Base-by-base conservation (phyloP, 2,797 vertebrate species). In the Threskiornis aethiopicus region DNA sequence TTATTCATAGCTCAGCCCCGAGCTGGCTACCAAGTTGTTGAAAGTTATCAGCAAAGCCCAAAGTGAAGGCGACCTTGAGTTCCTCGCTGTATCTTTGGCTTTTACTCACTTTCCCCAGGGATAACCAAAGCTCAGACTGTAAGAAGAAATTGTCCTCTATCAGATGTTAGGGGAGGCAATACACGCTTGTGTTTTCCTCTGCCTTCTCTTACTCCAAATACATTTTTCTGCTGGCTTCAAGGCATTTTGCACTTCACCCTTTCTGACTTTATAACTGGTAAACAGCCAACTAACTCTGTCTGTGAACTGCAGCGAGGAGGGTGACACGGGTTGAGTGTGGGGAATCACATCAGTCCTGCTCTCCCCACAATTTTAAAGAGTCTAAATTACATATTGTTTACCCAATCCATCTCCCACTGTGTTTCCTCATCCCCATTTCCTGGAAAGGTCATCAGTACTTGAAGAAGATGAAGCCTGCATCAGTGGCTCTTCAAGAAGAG, bases 171-270 rank as follows among this genome's bases (percentile, higher is more conserved):
- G 44, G 44, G 24, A 64, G 7, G 19, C 3, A 42, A 42, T 3
- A 42, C 20, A 49, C 55, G 14, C 35, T 7, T 28, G 3, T 7
- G 8, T 31, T 73, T 44, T 18, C 20, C 64, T 61, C 73, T 9
- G 24, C 22, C 49, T 85, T 35, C 65, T 22, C 46, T 41, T 10
- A 9, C 24, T 58, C 55, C 85, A 14, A 6, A 5, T 1, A 8
- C 9, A 3, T 78, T 75, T 70, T 47, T 6, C 80, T 0, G 0
- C 37, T 41, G 41, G 28, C 44, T 57, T 1, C 0, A 16, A 20
- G 37, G 24, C 52, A 24, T 81, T 75, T 77, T 52, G 39, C 72
- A 9, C 44, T 62, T 77, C 4, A 31, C 16, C 55, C 26, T 35
- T 76, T 22, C 41, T 26, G 4, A 5, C 41, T 41, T 41, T 12